A percentile compares a stretch with the other conserved stretches of the same genome.
phyloP scores from a whole-genome alignment of 2,797 vertebrate genomes.

The Nyctalus aviator region DNA sequence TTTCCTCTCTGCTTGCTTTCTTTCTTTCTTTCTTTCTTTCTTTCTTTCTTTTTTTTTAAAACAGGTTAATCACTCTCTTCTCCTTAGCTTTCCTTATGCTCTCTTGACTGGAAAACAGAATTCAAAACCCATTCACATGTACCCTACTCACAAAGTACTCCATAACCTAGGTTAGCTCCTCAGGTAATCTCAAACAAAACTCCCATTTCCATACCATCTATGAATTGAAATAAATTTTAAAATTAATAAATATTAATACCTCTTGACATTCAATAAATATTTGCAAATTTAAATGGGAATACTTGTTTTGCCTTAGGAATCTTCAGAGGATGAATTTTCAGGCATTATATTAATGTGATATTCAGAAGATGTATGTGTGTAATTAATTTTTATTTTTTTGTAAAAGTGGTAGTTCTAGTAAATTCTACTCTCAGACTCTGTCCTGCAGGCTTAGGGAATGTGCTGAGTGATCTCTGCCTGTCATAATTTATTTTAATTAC shows the following conservation, averaged over 20 bases:
- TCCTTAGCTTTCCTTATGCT: background rate
- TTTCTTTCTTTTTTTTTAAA: no score
- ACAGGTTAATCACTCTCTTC: background rate
- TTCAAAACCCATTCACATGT: background rate
- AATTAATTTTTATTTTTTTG: background rate
- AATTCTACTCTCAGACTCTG: background rate
- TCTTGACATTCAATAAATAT: background rate
- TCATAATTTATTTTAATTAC: background rate
- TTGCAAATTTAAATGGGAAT: background rate
- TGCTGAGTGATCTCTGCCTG: background rate
- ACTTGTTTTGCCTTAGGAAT: background rate
- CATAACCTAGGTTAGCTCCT: background rate
- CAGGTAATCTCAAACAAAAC: background rate
- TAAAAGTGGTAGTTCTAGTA: background rate
- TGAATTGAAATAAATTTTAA: slow-evolving; percentile 5
- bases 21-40: no score
- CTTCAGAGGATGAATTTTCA: background rate
- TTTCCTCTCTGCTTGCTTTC: background rate
- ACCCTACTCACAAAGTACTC: background rate
- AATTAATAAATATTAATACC: background rate
- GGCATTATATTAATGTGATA: background rate
- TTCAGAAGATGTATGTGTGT: background rate
- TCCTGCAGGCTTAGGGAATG: background rate
- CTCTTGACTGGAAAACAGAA: background rate
- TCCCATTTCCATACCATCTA: background rate